Conservation (phyloP, 2,113 vertebrate genomes). For the Pteruthius melanotis region DNA sequence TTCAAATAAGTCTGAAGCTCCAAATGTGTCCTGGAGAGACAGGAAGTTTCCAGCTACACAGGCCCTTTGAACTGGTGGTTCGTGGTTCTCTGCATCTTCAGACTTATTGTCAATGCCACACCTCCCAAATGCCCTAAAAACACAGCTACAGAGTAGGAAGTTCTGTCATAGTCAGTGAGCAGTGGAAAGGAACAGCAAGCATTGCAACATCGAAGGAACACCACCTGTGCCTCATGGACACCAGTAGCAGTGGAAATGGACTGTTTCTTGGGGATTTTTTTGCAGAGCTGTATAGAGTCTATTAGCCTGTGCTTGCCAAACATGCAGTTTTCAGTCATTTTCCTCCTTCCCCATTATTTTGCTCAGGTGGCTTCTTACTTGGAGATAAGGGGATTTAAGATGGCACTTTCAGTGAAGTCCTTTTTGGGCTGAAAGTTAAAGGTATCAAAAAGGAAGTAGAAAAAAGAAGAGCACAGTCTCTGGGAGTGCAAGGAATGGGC, state of each 20-base stretch:
- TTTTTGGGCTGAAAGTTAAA: not conserved
- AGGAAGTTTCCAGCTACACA: fast-evolving
- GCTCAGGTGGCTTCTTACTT: not conserved
- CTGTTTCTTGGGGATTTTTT: not conserved
- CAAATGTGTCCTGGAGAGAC: not conserved
- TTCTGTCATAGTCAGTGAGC: not conserved
- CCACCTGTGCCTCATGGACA: not conserved
- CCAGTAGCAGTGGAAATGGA: not conserved
- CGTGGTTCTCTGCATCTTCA: not conserved
- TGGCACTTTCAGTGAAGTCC: not conserved
- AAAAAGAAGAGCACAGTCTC: not conserved
- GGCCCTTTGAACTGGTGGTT: not conserved
- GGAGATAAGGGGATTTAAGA: not conserved
- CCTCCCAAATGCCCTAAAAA: not conserved
- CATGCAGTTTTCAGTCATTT: not conserved
- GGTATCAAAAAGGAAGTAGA: not conserved
- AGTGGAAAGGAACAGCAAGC: not conserved
- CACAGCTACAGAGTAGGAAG: not conserved
- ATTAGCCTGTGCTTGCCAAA: not conserved
- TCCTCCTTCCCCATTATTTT: not conserved
- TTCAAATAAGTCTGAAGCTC: not conserved
- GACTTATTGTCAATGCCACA: not conserved
- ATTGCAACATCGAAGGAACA: not conserved
- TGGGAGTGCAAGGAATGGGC: not conserved
- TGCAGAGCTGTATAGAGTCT: not conserved